A percentile compares a stretch with the other conserved stretches of the same genome.
Evolutionary conservation across 2,888 invertebrate species (phyloP).

Genomic region (Nudaria mundana): DNA sequence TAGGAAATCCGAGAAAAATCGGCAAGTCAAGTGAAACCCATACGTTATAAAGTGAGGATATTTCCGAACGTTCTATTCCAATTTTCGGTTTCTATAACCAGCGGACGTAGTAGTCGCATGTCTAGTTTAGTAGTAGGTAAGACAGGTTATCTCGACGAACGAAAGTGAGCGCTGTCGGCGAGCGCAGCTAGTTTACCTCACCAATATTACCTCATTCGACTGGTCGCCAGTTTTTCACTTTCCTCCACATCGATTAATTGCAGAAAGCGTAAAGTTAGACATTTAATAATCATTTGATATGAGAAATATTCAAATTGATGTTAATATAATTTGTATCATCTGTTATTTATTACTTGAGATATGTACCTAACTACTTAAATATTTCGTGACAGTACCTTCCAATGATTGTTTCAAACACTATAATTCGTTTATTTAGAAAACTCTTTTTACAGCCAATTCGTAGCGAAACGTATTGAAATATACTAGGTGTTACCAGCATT

Average conservation of each 20-base stretch:
- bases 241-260: slow-evolving; percentile 47
- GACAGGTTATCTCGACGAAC: slow-evolving; percentile 41
- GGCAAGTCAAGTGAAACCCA: too few relatives aligned
- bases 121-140: slow-evolving; percentile 16
- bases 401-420: too few relatives aligned
- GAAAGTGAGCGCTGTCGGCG: slow-evolving; percentile 68
- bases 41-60: too few relatives aligned
- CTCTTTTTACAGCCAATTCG: too few relatives aligned
- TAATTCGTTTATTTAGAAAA: too few relatives aligned
- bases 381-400: too few relatives aligned
- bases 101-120: slow-evolving; percentile 1
- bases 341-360: too few relatives aligned
- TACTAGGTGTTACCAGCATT: too few relatives aligned
- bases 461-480: too few relatives aligned
- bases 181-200: slow-evolving; percentile 51
- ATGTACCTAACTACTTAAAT: too few relatives aligned
- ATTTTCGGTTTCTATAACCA: too few relatives aligned
- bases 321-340: too few relatives aligned
- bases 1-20: background rate
- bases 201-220: slow-evolving; percentile 65
- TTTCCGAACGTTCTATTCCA: background rate
- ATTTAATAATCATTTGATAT: slow-evolving; percentile 5
- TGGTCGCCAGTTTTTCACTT: slow-evolving; percentile 68
- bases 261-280: slow-evolving; percentile 74
- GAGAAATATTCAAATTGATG: slow-evolving; percentile 5